Base-by-base conservation (phyloP, 2,888 invertebrate genomes). In the Drosophila siamana region DNA sequence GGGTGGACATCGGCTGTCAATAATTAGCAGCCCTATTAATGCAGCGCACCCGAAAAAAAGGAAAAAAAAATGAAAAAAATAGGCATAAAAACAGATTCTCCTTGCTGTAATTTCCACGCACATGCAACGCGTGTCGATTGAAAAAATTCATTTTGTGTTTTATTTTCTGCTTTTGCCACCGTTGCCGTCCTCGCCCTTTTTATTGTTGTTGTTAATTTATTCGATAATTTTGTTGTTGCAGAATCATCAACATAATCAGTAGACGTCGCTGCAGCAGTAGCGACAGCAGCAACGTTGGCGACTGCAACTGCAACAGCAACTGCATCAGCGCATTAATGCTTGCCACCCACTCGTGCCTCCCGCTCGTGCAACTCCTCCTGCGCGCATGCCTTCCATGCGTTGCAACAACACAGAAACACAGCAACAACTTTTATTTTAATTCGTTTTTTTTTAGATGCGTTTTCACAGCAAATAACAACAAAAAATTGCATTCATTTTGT, bases 1-100 rank as follows among this genome's bases (percentile, higher is more conserved):
- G 54, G 15, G 36, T 15, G 4, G n/a, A 33, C 13, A 36, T 19
- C 44, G 59, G 33, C 78, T 77, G 78, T 78, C 80, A 86, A 83
- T 86, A 88, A 86, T 86, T 88, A 86, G 85, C 86, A 86, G 81
- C 74, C 75, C 68, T 75, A 84, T 86, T 83, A 81, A 77, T 74
- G 81, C 60, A 41, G 26, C 47, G 19, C 33, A 28, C 22, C 36
- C 16, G 26, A 19, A 9, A 36, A 40, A 57, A 41, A 30, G 22
- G 33, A 38, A 4, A 54, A 28, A 2, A 22, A 30, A 1, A 30
- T 7, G 2, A 64, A 41, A 36, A 11, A 36, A 24, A 24, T n/a
- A n/a, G n/a, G n/a, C n/a, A n/a, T n/a, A n/a, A n/a, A 24, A 50
- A 2, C 7, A 2, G 15, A 50, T 33, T 36, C 30, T 33, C 7